Evolutionary conservation across 2,888 invertebrate species (phyloP), one percentile per base, ranked within the genome.

Genomic region (Sarcophaga subvicina): DNA sequence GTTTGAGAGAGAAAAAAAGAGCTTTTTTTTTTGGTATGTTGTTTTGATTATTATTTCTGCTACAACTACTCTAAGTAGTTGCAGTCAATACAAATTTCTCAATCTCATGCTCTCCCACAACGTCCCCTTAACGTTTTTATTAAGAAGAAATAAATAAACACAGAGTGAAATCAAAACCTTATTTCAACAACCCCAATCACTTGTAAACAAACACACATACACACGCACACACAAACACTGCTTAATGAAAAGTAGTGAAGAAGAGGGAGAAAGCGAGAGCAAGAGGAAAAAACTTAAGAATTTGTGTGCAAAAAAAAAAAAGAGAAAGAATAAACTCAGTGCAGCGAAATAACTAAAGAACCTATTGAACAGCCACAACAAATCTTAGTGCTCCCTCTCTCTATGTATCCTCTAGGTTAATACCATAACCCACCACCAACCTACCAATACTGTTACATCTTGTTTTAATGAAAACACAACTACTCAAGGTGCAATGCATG

Each of bases 31-130:
- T 69, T 45, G 54, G 22, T 22, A 22, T 64, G 22, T 83, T 85
- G 22, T 63, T 90, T 91, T 17, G n/a, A 90, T 91, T 90, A 89
- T 88, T 89, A 90, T 91, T 90, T 90, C 90, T 90, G 91, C 90
- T 90, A 91, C 91, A 92, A 91, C 91, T 85, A 72, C 78, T 85
- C 87, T 87, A 88, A 88, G 88, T 86, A 84, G 86, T 70, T 86
- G 84, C 87, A 76, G 79, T 67, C 76, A 84, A 81, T 81, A 81
- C 75, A 79, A 85, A 64, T 72, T 63, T 76, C 47, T 47, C 80
- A 80, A 86, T 80, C 72, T 77, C 80, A n/a, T 80, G 72, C 47
- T 78, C 66, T 45, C 27, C 69, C 62, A 73, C 66, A 66, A 70
- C 73, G 25, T 77, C 78, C 62, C 11, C 62, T n/a, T n/a, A n/a